phyloP scores from a whole-genome alignment of 2,797 vertebrate genomes.

The Acipenser transmontanus region DNA sequence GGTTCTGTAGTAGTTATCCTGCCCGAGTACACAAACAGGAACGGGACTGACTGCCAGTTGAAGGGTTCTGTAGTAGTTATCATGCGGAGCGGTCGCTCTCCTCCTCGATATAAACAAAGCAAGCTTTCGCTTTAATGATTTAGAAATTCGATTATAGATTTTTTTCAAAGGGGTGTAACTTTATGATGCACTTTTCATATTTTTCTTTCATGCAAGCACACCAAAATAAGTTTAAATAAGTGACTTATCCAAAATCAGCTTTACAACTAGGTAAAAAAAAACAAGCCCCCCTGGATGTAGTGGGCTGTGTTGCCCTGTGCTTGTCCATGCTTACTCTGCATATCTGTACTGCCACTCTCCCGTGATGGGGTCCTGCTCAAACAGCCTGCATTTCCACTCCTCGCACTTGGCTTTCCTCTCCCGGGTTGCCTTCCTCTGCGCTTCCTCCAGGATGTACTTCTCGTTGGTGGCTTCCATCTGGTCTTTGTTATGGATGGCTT shows the following conservation, averaged over 20 bases:
- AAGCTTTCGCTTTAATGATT: too few relatives aligned
- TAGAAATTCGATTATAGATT: neutral
- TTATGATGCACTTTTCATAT: neutral
- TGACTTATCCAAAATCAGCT: too few relatives aligned
- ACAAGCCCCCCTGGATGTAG: too few relatives aligned
- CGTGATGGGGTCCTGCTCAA: constrained; percentile 80
- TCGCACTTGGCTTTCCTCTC: constrained; percentile 85
- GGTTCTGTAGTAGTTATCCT: too few relatives aligned
- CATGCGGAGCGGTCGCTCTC: too few relatives aligned
- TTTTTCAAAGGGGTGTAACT: neutral
- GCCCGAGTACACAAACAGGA: too few relatives aligned
- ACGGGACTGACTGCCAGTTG: too few relatives aligned
- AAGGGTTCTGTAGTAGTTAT: too few relatives aligned
- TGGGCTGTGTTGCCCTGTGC: neutral
- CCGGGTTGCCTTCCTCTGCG: constrained; percentile 81
- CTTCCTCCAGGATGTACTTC: constrained; percentile 90
- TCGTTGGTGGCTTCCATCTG: constrained; percentile 95
- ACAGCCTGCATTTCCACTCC: constrained; percentile 82
- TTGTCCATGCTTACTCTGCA: constrained; percentile 75
- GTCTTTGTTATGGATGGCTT: constrained; percentile 93
- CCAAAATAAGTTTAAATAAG: too few relatives aligned
- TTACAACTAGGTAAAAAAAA: too few relatives aligned
- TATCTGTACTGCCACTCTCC: constrained; percentile 96
- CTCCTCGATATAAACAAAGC: too few relatives aligned
- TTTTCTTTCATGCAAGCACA: neutral